Conservation (phyloP, 2,113 vertebrate genomes). For the Caretta caretta region DNA sequence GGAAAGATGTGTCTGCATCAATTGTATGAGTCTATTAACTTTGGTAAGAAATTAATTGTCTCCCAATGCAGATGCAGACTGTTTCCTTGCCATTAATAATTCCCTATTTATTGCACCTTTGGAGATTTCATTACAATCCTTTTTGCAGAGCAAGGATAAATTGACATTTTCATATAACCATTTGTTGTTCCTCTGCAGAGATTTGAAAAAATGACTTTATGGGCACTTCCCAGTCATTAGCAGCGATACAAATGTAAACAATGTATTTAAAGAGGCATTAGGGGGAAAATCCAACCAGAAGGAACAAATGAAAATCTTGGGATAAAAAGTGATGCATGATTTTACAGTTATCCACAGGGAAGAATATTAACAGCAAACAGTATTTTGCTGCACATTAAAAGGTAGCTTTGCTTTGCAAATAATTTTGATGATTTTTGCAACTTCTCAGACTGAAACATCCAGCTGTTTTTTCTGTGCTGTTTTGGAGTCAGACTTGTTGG, state of each 20-base stretch:
- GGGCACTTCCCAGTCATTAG: conserved; percentile 4
- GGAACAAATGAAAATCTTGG: background rate
- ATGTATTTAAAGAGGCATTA: background rate
- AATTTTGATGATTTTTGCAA: background rate
- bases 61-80: background rate
- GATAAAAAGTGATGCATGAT: background rate
- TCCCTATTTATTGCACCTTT: background rate
- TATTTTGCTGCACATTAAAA: background rate
- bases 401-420: background rate
- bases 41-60: conserved; percentile 30
- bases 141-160: background rate
- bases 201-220: background rate
- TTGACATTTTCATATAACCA: background rate
- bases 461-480: background rate
- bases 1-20: conserved; percentile 45
- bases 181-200: background rate
- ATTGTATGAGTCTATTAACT: background rate
- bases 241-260: background rate
- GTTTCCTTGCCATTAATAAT: conserved; percentile 35
- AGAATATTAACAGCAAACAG: background rate
- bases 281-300: background rate
- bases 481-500: background rate
- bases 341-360: background rate
- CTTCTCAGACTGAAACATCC: background rate
- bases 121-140: background rate